phyloP scores from a whole-genome alignment of 2,797 vertebrate species.

The Borostomias antarcticus region DNA sequence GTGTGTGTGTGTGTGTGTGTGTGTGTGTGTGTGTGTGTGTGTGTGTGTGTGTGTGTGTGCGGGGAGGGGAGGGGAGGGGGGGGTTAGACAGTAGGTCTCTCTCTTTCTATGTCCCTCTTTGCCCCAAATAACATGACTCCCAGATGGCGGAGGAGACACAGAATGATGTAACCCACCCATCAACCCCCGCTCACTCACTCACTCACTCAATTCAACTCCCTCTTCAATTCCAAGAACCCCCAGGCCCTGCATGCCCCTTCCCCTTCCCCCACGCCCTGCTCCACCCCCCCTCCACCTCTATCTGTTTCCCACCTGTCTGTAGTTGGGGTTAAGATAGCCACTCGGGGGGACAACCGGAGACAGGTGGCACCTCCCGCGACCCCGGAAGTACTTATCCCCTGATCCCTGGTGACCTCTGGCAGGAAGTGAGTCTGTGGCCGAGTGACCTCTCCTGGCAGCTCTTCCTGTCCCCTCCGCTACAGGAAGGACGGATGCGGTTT shows the following conservation, averaged over 20 bases:
- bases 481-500: conserved; percentile 88
- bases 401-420: conserved; percentile 63
- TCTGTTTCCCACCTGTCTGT: conserved; percentile 60
- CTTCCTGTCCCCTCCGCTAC: conserved; percentile 77
- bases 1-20: conserved; percentile 38
- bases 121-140: conserved; percentile 11
- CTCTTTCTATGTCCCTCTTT: background rate
- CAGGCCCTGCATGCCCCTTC: background rate
- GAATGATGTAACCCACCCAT: conserved; percentile 27
- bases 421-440: conserved; percentile 67
- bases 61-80: no score
- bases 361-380: conserved; percentile 67
- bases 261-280: background rate
- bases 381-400: conserved; percentile 70
- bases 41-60: background rate
- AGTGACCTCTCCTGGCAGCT: conserved; percentile 73
- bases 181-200: no score
- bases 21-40: conserved; percentile 8
- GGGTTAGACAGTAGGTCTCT: no score
- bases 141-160: conserved; percentile 25
- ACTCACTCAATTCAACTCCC: no score
- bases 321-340: conserved; percentile 45
- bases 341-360: conserved; percentile 47
- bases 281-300: background rate
- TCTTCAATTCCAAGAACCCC: conserved; percentile 4